These are phyloP conservation scores for Hanleya hanleyi DNA, from an alignment of 2,888 invertebrate genomes.

Conservation along the genomic window DNA sequence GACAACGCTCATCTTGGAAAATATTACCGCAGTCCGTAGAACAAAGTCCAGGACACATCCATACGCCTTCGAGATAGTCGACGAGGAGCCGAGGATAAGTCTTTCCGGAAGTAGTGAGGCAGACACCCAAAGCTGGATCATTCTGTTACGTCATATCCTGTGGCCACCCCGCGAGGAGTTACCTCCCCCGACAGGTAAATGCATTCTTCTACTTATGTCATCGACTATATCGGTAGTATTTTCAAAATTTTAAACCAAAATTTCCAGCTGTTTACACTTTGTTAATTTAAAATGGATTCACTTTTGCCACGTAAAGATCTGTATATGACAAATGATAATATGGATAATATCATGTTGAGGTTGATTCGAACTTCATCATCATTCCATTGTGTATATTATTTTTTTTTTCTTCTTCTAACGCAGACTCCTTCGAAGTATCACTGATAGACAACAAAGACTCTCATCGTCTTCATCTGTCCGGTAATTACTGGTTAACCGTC, in stretches of 20 bases:
- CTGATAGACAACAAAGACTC: neutral
- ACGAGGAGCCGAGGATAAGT: constrained; percentile 43
- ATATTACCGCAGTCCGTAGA: constrained; percentile 48
- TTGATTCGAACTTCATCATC: no score
- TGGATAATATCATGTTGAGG: no score
- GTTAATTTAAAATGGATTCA: no score
- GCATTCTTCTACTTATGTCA: no score
- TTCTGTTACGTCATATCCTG: constrained; percentile 52
- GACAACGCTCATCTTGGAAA: constrained; percentile 54
- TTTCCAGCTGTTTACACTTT: no score
- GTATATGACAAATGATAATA: no score
- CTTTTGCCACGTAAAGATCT: no score
- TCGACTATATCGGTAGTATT: no score
- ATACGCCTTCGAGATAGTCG: constrained; percentile 59
- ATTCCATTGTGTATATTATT: no score
- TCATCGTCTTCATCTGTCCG: neutral
- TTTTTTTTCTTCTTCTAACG: neutral
- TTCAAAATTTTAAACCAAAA: no score
- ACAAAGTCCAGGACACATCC: constrained; percentile 54
- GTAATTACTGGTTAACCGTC: neutral
- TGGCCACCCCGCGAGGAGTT: constrained; percentile 34
- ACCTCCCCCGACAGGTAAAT: neutral
- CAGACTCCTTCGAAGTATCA: neutral
- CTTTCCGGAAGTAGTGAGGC: constrained; percentile 47
- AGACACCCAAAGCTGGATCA: constrained; percentile 56